phyloP scores from a whole-genome alignment of 2,888 invertebrate species.

The Nasonia oneida region DNA sequence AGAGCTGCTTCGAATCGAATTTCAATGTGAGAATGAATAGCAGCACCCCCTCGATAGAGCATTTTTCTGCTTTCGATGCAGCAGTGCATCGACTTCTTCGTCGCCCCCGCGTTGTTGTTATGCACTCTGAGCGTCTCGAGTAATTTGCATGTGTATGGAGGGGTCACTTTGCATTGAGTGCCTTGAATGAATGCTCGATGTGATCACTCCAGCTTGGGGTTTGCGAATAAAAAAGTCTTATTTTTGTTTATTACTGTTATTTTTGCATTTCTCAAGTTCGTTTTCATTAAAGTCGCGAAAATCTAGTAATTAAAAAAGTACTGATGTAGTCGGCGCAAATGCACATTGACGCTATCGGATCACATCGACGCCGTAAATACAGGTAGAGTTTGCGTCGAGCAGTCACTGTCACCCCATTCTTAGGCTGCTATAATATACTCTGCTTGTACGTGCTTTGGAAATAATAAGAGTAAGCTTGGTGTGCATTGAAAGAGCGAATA shows the following conservation, averaged over 20 bases:
- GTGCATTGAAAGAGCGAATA: constrained; percentile 26
- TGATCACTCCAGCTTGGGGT: background rate
- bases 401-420: background rate
- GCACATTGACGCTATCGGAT: constrained; percentile 41
- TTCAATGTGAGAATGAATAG: constrained; percentile 48
- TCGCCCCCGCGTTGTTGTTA: background rate
- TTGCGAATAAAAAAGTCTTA: background rate
- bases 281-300: background rate
- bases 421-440: background rate
- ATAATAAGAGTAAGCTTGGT: constrained; percentile 46
- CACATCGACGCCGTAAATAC: background rate
- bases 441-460: background rate
- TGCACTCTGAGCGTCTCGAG: background rate
- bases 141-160: constrained; percentile 4
- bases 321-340: background rate
- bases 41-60: constrained; percentile 12
- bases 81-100: background rate
- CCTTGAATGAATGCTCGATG: background rate
- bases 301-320: background rate
- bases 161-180: background rate
- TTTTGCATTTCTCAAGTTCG: background rate
- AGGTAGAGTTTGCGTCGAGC: background rate
- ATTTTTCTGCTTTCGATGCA: constrained; percentile 43
- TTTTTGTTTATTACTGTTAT: background rate
- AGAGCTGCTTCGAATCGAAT: constrained; percentile 47